Evolutionary conservation across 2,113 vertebrate genomes (phyloP).

Genomic region (Corythornis vintsioides): DNA sequence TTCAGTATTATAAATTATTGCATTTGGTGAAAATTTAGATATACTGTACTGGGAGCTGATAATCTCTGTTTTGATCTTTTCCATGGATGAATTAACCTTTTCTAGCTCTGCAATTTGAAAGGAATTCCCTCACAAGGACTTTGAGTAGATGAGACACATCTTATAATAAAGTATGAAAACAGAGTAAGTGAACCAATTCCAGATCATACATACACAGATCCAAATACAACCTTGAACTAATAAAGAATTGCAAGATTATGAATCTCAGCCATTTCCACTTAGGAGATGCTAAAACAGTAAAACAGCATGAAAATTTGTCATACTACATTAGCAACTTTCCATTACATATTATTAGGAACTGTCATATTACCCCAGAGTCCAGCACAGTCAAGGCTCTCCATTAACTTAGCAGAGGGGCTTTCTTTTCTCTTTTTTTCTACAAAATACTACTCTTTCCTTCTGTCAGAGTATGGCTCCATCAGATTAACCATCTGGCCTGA

Average conservation of each 20-base stretch:
- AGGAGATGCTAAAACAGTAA: not conserved
- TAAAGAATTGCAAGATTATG: not conserved
- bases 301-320: conserved; percentile 42
- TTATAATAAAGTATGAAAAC: not conserved
- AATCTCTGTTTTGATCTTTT: not conserved
- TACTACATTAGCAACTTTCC: not conserved
- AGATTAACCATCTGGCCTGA: conserved; percentile 57
- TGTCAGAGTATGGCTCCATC: conserved; percentile 27
- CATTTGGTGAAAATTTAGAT: not conserved
- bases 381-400: conserved; percentile 32
- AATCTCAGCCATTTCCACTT: not conserved
- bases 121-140: not conserved
- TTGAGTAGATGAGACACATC: not conserved
- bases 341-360: conserved; percentile 15
- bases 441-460: conserved; percentile 30
- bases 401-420: conserved; percentile 37
- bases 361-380: conserved; percentile 23
- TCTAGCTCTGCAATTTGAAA: not conserved
- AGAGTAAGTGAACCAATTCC: not conserved
- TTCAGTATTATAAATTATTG: not conserved
- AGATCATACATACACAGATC: not conserved
- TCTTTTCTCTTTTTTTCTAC: conserved; percentile 8
- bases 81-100: not conserved
- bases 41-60: not conserved
- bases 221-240: not conserved